Evolutionary conservation across 2,797 vertebrate genomes (phyloP).

Genomic region (Melanotaenia nigrans): DNA sequence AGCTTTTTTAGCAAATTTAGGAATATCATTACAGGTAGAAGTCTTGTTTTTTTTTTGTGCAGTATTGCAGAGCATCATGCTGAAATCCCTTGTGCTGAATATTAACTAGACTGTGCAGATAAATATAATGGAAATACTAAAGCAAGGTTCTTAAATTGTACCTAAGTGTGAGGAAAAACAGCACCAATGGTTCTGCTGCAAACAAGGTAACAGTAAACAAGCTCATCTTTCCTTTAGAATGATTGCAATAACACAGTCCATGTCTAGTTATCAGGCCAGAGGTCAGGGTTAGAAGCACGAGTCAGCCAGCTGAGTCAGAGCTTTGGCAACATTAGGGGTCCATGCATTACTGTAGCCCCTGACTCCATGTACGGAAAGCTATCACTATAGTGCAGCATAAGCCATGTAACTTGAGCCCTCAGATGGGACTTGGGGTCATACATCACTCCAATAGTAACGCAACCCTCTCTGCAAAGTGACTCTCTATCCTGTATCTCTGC

Average conservation of each 20-base stretch:
- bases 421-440: constrained; percentile 79
- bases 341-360: constrained; percentile 79
- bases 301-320: constrained; percentile 79
- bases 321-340: constrained; percentile 72
- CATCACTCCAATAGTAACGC: constrained; percentile 77
- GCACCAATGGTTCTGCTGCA: constrained; percentile 39
- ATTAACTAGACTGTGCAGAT: neutral
- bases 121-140: neutral
- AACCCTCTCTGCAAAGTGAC: constrained; percentile 77
- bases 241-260: constrained; percentile 58
- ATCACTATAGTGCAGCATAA: constrained; percentile 77
- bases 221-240: constrained; percentile 46
- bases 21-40: neutral
- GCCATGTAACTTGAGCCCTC: constrained; percentile 81
- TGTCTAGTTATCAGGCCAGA: constrained; percentile 69
- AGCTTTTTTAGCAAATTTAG: constrained; percentile 1
- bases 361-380: constrained; percentile 76
- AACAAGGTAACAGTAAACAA: constrained; percentile 63
- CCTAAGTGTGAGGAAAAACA: neutral
- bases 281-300: constrained; percentile 68
- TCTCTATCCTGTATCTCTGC: constrained; percentile 71
- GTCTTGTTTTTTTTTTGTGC: neutral
- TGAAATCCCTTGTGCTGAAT: neutral
- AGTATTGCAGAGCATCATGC: neutral
- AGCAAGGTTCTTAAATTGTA: neutral